Conservation (phyloP, 2,888 invertebrate species). For the Thecocarcelia acutangulata region DNA sequence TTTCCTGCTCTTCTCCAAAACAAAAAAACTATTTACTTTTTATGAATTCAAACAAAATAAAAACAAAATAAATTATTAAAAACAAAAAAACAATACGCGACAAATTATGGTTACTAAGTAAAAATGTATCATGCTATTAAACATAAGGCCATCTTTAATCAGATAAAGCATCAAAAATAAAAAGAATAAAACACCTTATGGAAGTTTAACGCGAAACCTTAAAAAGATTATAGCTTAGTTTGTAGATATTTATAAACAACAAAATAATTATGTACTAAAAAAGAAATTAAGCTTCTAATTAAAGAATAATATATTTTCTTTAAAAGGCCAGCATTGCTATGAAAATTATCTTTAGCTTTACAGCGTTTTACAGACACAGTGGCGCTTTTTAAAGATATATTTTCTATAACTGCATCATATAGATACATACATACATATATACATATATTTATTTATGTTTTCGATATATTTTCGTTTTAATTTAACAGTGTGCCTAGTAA, state of each 20-base stretch:
- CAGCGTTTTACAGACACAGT: not conserved
- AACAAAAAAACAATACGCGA: conserved; percentile 67
- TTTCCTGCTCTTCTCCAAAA: conserved; percentile 64
- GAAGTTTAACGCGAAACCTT: conserved; percentile 41
- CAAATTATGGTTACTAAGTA: conserved; percentile 72
- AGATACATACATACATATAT: conserved; percentile 21
- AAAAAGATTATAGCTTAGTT: conserved; percentile 59
- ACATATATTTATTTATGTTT: conserved; percentile 44
- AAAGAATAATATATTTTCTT: conserved; percentile 50
- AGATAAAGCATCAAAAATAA: conserved; percentile 20
- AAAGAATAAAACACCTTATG: conserved; percentile 1
- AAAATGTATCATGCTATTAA: conserved; percentile 55
- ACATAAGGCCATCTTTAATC: conserved; percentile 38
- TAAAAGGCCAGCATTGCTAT: conserved; percentile 67
- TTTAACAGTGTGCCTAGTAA: conserved; percentile 69
- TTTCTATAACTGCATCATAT: conserved; percentile 4
- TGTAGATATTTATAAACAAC: conserved; percentile 61
- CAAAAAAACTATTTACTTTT: conserved; percentile 64
- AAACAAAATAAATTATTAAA: conserved; percentile 3
- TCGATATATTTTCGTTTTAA: conserved; percentile 53
- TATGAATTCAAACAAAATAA: conserved; percentile 42
- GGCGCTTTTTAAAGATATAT: conserved; percentile 20
- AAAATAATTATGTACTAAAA: conserved; percentile 45
- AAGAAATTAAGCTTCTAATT: conserved; percentile 58
- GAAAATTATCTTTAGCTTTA: conserved; percentile 37